Conservation (phyloP, 2,888 invertebrate species). For the Cheilosia pagana region DNA sequence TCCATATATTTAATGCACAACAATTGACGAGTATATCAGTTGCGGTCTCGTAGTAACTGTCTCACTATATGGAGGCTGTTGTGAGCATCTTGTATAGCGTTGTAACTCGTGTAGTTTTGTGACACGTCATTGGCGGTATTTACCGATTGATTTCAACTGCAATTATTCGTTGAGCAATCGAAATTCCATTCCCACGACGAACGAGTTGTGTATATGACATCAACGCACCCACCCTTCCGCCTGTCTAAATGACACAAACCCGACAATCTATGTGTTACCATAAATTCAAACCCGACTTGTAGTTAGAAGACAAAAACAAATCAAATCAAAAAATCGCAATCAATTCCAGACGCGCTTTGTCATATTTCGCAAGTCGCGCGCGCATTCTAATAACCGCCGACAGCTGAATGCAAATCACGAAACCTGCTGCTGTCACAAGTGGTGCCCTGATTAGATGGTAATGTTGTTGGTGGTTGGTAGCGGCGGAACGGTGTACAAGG, state of each 20-base stretch:
- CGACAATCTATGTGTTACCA: conserved; percentile 37
- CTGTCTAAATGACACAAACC: conserved; percentile 32
- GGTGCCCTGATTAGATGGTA: conserved; percentile 58
- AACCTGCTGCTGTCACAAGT: conserved; percentile 68
- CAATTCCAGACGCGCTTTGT: conserved; percentile 49
- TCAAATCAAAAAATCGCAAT: conserved; percentile 52
- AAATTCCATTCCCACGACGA: conserved; percentile 58
- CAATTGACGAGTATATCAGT: conserved; percentile 26
- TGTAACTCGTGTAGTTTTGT: background rate
- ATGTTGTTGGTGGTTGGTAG: background rate
- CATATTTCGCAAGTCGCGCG: conserved; percentile 55
- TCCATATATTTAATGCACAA: conserved; percentile 43
- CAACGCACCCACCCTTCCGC: conserved; percentile 54
- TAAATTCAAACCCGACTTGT: conserved; percentile 36
- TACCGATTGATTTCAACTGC: background rate
- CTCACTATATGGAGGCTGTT: no score
- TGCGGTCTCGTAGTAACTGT: background rate
- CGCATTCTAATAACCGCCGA: conserved; percentile 69
- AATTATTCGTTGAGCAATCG: background rate
- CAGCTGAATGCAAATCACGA: conserved; percentile 71
- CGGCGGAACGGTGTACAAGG: conserved; percentile 18
- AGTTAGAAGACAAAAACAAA: conserved; percentile 12
- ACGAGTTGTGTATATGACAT: background rate
- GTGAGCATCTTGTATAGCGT: background rate
- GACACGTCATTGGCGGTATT: background rate